phyloP scores from a whole-genome alignment of 2,797 vertebrate species.

The Leucoraja ocellata region DNA sequence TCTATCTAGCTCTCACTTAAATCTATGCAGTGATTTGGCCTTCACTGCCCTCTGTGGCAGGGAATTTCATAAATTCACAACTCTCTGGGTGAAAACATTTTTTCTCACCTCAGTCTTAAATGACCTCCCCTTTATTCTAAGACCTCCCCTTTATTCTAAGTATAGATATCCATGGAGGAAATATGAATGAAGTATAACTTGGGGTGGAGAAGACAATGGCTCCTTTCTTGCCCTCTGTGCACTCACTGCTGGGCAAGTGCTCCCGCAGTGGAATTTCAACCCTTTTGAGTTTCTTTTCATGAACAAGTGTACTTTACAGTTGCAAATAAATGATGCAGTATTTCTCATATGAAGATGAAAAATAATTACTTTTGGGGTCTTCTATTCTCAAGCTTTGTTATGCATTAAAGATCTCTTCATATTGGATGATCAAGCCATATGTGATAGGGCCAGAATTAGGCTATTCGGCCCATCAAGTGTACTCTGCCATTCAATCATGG shows the following conservation, averaged over 20 bases:
- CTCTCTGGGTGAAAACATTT: too few species aligned
- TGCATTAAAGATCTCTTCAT: conserved; percentile 65
- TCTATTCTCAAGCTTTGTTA: conserved; percentile 52
- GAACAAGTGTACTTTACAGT: not conserved
- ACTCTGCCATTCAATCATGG: too few species aligned
- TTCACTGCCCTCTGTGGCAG: too few species aligned
- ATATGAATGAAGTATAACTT: not conserved
- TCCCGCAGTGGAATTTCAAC: not conserved
- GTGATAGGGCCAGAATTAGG: too few species aligned
- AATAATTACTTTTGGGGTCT: conserved; percentile 46
- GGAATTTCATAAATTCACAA: too few species aligned
- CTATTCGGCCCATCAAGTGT: too few species aligned
- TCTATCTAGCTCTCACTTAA: too few species aligned
- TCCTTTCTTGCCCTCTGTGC: not conserved
- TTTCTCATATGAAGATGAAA: not conserved
- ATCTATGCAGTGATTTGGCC: too few species aligned
- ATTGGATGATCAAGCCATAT: conserved; percentile 41
- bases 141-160: too few species aligned
- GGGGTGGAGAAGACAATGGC: not conserved
- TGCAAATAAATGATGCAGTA: not conserved
- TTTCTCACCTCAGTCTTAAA: too few species aligned
- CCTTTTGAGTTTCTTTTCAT: not conserved
- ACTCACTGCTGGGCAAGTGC: not conserved
- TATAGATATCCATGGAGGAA: not conserved
- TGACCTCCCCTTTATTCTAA: too few species aligned